These are phyloP conservation scores for Aplocera efformata DNA, from an alignment of 2,888 invertebrate species.

Conservation along the genomic window DNA sequence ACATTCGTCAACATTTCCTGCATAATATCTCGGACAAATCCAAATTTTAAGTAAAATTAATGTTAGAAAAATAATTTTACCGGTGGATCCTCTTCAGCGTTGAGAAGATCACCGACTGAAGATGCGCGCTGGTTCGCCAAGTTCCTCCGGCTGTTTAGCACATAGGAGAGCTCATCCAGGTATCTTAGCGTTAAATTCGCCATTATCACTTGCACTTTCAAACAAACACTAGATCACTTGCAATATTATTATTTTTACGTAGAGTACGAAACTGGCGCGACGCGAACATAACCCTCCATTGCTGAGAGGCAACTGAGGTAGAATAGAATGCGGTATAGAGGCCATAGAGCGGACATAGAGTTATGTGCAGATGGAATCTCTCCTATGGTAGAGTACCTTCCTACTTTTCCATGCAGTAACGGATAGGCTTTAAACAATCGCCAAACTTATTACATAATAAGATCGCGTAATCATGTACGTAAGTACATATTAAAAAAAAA, in stretches of 20 bases:
- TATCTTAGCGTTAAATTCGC: conserved; percentile 72
- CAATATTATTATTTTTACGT: conserved; percentile 9
- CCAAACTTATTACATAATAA: no score
- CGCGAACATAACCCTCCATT: conserved; percentile 10
- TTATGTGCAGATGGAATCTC: conserved; percentile 4
- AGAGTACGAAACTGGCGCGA: not conserved
- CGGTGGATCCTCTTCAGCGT: conserved; percentile 67
- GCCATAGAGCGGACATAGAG: conserved; percentile 10
- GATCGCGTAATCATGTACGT: no score
- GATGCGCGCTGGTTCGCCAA: conserved; percentile 69
- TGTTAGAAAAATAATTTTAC: no score
- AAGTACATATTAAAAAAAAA: no score
- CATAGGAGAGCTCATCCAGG: conserved; percentile 76
- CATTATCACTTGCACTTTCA: conserved; percentile 44
- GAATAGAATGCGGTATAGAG: conserved; percentile 3
- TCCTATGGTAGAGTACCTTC: not conserved
- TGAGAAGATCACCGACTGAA: conserved; percentile 73
- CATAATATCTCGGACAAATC: no score
- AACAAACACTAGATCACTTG: conserved; percentile 30
- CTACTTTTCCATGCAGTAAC: no score
- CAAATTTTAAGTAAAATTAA: no score
- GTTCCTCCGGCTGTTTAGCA: conserved; percentile 67
- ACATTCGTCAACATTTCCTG: no score
- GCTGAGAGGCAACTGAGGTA: conserved; percentile 12
- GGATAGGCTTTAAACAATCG: no score